Evolutionary conservation across 2,113 vertebrate genomes (phyloP), one percentile per base, ranked within the genome.

Genomic region (Oryzias curvinotus): DNA sequence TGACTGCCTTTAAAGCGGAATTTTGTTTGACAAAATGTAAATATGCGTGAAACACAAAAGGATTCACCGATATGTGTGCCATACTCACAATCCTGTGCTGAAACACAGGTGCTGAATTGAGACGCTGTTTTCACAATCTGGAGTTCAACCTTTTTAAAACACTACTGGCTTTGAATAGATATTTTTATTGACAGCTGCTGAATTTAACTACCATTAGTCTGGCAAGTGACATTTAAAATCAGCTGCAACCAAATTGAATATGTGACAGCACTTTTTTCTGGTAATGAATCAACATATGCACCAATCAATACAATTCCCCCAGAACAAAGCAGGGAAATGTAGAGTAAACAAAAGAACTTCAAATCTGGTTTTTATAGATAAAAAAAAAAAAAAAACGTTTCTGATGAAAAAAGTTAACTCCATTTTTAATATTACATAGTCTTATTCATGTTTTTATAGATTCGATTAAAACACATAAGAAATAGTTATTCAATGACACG

Each of bases 101-200:
- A 47, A 17, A 47, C n/a, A n/a, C 4, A 47, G 8, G 5, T 16
- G 1, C 16, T 48, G 15, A 45, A 48, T 18, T n/a, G 12, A n/a
- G 2, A 15, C 64, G 68, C 66, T 65, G 55, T 51, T 57, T 67
- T 64, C 53, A 56, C 65, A 64, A 36, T 36, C 36, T 36, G 8
- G 8, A 36, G 51, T 68, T 69, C 68, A 77, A 58, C 55, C 62
- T 59, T 77, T 65, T 41, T 49, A 48, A 12, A 19, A 48, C 47
- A 48, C 62, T 19, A 64, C 65, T 54, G 57, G 10, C 54, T 57
- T 23, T 23, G 42, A 72, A 71, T 8, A 45, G 62, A 53, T 30
- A 54, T 64, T 55, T 66, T 75, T 59, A 49, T 50, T 71, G 75
- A 80, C 75, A 82, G 77, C 70, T 73, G 57, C 50, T 77, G 64